Evolutionary conservation across 2,113 vertebrate genomes (phyloP).

Genomic region (Holacanthus passer): DNA sequence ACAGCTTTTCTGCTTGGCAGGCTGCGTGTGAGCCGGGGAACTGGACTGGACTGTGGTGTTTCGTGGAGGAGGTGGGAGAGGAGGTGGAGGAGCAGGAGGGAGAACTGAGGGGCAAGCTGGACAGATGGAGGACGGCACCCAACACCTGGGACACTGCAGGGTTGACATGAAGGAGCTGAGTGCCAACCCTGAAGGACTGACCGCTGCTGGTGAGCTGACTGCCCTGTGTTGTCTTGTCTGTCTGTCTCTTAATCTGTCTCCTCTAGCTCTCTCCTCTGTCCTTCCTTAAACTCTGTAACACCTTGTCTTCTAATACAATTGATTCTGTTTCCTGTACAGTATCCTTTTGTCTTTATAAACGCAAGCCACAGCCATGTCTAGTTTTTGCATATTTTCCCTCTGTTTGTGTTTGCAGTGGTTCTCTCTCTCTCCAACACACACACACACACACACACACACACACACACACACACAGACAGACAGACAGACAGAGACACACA

Average conservation of each 20-base stretch:
- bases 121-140: slow-evolving; percentile 80
- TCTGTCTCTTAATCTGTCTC: slow-evolving; percentile 41
- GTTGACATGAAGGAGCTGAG: slow-evolving; percentile 80
- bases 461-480: background rate
- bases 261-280: slow-evolving; percentile 36
- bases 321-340: slow-evolving; percentile 1
- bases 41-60: slow-evolving; percentile 80
- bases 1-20: slow-evolving; percentile 62
- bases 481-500: background rate
- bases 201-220: slow-evolving; percentile 73
- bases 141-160: slow-evolving; percentile 76
- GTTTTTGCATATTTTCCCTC: slow-evolving; percentile 13
- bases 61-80: slow-evolving; percentile 66
- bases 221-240: slow-evolving; percentile 51
- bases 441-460: too few species aligned
- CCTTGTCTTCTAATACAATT: slow-evolving; percentile 5
- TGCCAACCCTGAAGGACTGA: slow-evolving; percentile 71
- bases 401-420: slow-evolving; percentile 33
- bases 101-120: slow-evolving; percentile 59
- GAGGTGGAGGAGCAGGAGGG: slow-evolving; percentile 58
- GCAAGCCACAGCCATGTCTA: background rate
- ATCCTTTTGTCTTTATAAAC: background rate
- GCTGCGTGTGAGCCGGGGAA: slow-evolving; percentile 47
- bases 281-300: slow-evolving; percentile 43
- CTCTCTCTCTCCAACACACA: background rate